These are phyloP conservation scores for Oligia latruncula DNA, from an alignment of 2,888 invertebrate genomes.

Conservation along the genomic window DNA sequence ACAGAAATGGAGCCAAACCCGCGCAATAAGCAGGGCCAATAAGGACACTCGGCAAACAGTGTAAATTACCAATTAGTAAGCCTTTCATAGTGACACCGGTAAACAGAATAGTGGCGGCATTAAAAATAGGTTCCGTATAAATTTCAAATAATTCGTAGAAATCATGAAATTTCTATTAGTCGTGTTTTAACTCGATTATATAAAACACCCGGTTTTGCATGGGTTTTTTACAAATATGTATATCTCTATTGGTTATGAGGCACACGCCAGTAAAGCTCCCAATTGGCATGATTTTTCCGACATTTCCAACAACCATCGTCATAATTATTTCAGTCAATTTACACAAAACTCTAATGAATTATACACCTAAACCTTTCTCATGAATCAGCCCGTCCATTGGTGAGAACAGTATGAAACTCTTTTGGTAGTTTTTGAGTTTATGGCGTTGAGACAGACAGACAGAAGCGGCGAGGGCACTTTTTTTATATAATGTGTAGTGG, in stretches of 20 bases:
- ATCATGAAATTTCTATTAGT: background rate
- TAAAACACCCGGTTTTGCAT: background rate
- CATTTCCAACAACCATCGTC: background rate
- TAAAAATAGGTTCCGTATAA: constrained; percentile 53
- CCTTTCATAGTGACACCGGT: constrained; percentile 71
- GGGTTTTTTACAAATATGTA: background rate
- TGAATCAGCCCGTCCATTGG: background rate
- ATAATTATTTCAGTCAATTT: background rate
- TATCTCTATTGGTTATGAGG: too few species aligned
- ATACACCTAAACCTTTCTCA: background rate
- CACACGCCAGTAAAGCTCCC: background rate
- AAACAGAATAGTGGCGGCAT: constrained; percentile 14
- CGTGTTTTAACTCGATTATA: background rate
- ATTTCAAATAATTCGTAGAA: background rate
- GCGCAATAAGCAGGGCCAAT: constrained; percentile 56
- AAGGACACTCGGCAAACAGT: constrained; percentile 64
- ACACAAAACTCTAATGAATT: background rate
- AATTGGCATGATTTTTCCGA: background rate
- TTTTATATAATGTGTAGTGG: background rate
- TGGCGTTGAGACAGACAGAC: background rate
- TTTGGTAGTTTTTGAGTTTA: background rate
- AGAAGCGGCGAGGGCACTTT: background rate
- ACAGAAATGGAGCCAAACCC: constrained; percentile 35
- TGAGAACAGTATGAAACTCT: background rate
- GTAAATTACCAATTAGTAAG: constrained; percentile 83